These are phyloP conservation scores for Lepisosteus osseus DNA, from an alignment of 2,113 vertebrate genomes.

Conservation along the genomic window DNA sequence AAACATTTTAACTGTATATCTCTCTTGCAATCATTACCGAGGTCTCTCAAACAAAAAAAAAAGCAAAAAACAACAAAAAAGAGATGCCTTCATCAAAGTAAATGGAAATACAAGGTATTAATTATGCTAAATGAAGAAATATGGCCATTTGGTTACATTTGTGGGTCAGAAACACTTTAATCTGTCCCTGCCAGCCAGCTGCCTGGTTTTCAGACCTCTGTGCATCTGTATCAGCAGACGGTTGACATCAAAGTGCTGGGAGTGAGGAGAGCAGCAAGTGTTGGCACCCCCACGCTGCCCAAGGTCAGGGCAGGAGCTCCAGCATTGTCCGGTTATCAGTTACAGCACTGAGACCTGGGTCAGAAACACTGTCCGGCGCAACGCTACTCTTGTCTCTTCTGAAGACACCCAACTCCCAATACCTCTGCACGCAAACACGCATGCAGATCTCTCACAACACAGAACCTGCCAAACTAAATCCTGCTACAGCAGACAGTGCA, in stretches of 20 bases:
- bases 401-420: too few relatives aligned
- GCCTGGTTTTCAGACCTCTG: slow-evolving; percentile 44
- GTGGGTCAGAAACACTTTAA: slow-evolving; percentile 60
- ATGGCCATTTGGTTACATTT: slow-evolving; percentile 55
- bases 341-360: slow-evolving; percentile 25
- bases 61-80: slow-evolving; percentile 28
- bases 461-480: too few relatives aligned
- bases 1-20: slow-evolving; percentile 53
- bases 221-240: slow-evolving; percentile 53
- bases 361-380: background rate
- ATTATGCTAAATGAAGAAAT: slow-evolving; percentile 84
- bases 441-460: too few relatives aligned
- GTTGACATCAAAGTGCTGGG: slow-evolving; percentile 60
- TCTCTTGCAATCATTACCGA: slow-evolving; percentile 53
- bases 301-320: slow-evolving; percentile 41
- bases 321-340: slow-evolving; percentile 45
- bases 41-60: slow-evolving; percentile 46
- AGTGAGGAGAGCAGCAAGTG: slow-evolving; percentile 46
- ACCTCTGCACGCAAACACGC: too few relatives aligned
- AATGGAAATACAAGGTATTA: slow-evolving; percentile 73
- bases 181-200: slow-evolving; percentile 57
- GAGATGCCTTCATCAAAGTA: slow-evolving; percentile 64
- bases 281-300: slow-evolving; percentile 22
- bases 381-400: too few relatives aligned
- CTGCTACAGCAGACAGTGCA: too few relatives aligned